Evolutionary conservation across 2,797 vertebrate species (phyloP), one percentile per base, ranked within the genome.

Genomic region (Chelmon rostratus): DNA sequence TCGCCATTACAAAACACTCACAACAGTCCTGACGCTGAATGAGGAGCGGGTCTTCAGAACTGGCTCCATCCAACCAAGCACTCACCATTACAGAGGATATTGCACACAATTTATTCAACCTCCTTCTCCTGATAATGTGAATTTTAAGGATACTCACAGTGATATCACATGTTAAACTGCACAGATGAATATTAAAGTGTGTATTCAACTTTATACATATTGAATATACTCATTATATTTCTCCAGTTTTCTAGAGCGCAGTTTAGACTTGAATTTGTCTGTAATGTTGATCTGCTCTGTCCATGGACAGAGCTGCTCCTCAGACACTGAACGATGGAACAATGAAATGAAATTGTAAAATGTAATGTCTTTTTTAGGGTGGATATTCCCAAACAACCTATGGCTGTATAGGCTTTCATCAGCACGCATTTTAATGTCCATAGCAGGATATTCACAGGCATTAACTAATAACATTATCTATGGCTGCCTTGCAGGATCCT

Each of bases 1-100:
- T 95, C 35, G 1, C 46, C n/a, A 1, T 25, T 42, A 40, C 16
- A 18, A 59, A 46, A 31, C 13, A 47, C 8, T 2, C 54, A 18
- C 8, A 47, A 28, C 23, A 74, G 12, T 10, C 21, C 21, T 73
- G 12, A 66, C 12, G 1, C 31, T 53, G 25, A 49, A 38, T 11
- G 11, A 63, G 56, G 42, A 50, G 13, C 2, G 28, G 6, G 3
- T 63, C 8, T 63, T 42, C 15, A 54, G 31, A 47, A 18, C 6
- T 49, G n/a, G 2, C 47, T 37, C 19, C 2, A 38, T 23, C 5
- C 40, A 57, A 70, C 9, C 31, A 57, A 28, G 19, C 1, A 21
- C 16, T 23, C 5, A 8, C n/a, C n/a, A 8, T 23, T 23, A 13
- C 21, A 71, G 16, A 47, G 15, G 50, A 46, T 35, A 25, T 25